Conservation (phyloP, 2,797 vertebrate genomes). For the Morus bassanus region DNA sequence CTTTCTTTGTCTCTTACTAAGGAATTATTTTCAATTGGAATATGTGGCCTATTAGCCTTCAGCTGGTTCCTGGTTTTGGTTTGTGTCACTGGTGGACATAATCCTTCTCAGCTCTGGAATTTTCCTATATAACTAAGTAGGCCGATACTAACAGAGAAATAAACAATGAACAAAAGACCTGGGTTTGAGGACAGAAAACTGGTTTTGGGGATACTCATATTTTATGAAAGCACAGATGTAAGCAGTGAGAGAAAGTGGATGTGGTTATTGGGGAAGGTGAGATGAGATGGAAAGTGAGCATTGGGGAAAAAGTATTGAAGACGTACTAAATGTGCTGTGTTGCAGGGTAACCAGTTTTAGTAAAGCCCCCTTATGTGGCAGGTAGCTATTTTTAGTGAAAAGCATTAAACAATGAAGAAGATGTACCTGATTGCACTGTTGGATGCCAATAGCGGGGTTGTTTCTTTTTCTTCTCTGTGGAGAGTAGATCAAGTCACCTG, state of each 20-base stretch:
- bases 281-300: not conserved
- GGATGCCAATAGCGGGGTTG: not conserved
- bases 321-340: not conserved
- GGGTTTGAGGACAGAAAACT: not conserved
- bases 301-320: not conserved
- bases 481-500: not conserved
- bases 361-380: not conserved
- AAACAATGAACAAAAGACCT: not conserved
- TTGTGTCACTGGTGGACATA: not conserved
- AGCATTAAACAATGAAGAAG: not conserved
- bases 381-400: not conserved
- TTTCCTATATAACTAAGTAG: not conserved
- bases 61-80: not conserved
- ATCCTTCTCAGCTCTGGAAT: not conserved
- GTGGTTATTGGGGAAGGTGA: not conserved
- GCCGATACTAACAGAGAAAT: not conserved
- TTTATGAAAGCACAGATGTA: constrained; percentile 44
- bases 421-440: not conserved
- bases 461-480: not conserved
- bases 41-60: not conserved
- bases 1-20: not conserved
- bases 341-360: not conserved
- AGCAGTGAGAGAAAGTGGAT: constrained; percentile 36
- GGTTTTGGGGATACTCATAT: not conserved
- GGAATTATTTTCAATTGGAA: not conserved